These are phyloP conservation scores for Creontiades dilutus DNA, from an alignment of 2,888 invertebrate species.

Conservation along the genomic window DNA sequence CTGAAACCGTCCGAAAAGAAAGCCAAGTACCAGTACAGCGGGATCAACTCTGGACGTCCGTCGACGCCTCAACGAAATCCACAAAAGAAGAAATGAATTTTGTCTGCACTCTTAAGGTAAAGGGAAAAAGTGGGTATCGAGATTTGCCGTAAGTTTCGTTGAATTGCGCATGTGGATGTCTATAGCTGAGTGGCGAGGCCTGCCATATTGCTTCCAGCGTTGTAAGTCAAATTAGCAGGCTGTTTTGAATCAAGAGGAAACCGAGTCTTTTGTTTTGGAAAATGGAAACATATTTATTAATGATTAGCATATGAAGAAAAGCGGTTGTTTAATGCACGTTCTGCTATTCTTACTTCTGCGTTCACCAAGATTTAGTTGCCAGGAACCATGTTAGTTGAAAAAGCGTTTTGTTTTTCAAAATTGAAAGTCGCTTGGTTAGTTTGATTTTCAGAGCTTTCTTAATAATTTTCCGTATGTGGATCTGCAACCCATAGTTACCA, in stretches of 20 bases:
- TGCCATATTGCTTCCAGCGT: neutral
- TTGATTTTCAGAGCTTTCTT: too few relatives aligned
- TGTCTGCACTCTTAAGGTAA: conserved; percentile 60
- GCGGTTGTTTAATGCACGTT: neutral
- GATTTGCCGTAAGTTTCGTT: neutral
- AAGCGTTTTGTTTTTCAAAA: too few relatives aligned
- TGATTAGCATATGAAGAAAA: neutral
- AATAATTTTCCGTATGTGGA: too few relatives aligned
- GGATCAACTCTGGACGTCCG: conserved; percentile 91
- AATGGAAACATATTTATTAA: neutral
- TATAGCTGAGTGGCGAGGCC: neutral
- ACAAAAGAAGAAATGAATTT: conserved; percentile 83
- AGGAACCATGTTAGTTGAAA: neutral
- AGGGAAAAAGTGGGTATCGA: neutral
- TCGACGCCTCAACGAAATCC: conserved; percentile 90
- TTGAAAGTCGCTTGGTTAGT: too few relatives aligned
- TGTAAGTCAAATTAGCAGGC: neutral
- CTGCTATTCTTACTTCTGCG: neutral
- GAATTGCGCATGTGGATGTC: conserved; percentile 18
- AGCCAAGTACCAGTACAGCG: conserved; percentile 98
- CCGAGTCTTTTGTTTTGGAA: neutral
- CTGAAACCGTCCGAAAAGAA: conserved; percentile 99
- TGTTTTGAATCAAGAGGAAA: neutral
- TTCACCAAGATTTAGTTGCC: neutral
- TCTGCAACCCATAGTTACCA: too few relatives aligned